These are phyloP conservation scores for Caenorhabditis tropicalis DNA, from an alignment of 1,140 invertebrate species.

Conservation along the genomic window DNA sequence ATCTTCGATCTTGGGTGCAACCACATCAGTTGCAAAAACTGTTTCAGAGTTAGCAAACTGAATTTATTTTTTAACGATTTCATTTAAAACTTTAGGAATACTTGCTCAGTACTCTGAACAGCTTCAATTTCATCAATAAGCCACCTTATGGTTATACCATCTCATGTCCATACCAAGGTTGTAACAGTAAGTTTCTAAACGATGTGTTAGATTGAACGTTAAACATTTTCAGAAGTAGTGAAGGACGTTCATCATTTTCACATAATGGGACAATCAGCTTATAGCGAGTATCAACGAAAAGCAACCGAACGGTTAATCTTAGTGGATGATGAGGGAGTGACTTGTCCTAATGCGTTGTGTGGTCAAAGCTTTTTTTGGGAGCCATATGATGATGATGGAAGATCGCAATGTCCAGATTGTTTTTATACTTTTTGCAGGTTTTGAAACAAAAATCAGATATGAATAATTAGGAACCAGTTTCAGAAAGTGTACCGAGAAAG, in stretches of 20 bases:
- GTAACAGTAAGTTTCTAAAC: constrained; percentile 30
- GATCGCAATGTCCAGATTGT: constrained; percentile 51
- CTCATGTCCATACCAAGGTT: constrained; percentile 42
- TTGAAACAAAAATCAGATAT: too few relatives aligned
- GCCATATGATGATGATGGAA: constrained; percentile 46
- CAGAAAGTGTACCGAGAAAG: constrained; percentile 45
- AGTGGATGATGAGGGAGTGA: constrained; percentile 50
- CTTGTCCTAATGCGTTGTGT: constrained; percentile 48
- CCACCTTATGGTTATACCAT: constrained; percentile 54
- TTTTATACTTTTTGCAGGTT: constrained; percentile 49
- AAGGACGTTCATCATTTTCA: constrained; percentile 55
- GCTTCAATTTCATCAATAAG: constrained; percentile 41
- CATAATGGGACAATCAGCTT: constrained; percentile 46
- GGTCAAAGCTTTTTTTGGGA: constrained; percentile 53
- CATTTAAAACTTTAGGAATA: background rate
- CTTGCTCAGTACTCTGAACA: constrained; percentile 34
- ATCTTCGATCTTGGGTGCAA: constrained; percentile 52
- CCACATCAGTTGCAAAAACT: constrained; percentile 45
- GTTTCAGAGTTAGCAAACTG: constrained; percentile 32
- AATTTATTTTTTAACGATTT: background rate
- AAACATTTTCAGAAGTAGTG: constrained; percentile 27
- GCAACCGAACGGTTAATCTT: constrained; percentile 50
- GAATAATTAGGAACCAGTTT: too few relatives aligned
- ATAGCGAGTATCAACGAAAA: constrained; percentile 51
- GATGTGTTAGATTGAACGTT: background rate